Evolutionary conservation across 2,797 vertebrate genomes (phyloP).

Genomic region (Pygocentrus nattereri): DNA sequence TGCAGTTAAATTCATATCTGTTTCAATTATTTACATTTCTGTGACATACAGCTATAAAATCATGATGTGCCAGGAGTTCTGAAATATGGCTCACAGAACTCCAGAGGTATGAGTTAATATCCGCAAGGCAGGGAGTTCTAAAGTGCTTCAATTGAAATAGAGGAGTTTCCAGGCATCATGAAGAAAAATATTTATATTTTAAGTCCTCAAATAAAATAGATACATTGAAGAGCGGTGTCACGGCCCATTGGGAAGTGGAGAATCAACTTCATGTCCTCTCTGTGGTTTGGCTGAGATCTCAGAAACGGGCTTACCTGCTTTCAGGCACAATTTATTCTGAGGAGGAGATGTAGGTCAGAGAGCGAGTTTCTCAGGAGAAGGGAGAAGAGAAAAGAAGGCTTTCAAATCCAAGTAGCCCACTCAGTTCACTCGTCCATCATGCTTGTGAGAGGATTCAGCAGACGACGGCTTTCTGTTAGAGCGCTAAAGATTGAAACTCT

Average conservation of each 20-base stretch:
- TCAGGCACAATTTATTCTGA: conserved; percentile 64
- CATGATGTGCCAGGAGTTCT: conserved; percentile 45
- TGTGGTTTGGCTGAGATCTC: conserved; percentile 67
- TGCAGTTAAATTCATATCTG: not conserved
- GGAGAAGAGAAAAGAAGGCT: conserved; percentile 22
- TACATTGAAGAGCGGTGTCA: conserved; percentile 64
- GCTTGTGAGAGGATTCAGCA: not conserved
- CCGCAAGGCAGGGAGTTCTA: conserved; percentile 55
- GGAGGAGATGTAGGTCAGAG: conserved; percentile 63
- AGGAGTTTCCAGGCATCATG: conserved; percentile 59
- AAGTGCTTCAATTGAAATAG: conserved; percentile 61
- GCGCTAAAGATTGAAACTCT: no score
- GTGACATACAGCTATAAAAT: conserved; percentile 28
- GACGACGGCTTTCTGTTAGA: not conserved
- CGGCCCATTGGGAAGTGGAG: conserved; percentile 65
- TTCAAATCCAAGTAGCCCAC: conserved; percentile 16
- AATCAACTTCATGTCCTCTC: conserved; percentile 62
- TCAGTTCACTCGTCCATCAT: conserved; percentile 1
- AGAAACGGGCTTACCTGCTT: conserved; percentile 66
- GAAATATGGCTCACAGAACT: conserved; percentile 59
- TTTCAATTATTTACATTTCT: conserved; percentile 4
- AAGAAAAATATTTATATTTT: conserved; percentile 69
- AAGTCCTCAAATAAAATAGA: conserved; percentile 65
- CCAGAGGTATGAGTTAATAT: conserved; percentile 64
- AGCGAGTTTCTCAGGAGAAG: conserved; percentile 11